phyloP scores from a whole-genome alignment of 2,113 vertebrate genomes.

The Phylloscopus trochilus region DNA sequence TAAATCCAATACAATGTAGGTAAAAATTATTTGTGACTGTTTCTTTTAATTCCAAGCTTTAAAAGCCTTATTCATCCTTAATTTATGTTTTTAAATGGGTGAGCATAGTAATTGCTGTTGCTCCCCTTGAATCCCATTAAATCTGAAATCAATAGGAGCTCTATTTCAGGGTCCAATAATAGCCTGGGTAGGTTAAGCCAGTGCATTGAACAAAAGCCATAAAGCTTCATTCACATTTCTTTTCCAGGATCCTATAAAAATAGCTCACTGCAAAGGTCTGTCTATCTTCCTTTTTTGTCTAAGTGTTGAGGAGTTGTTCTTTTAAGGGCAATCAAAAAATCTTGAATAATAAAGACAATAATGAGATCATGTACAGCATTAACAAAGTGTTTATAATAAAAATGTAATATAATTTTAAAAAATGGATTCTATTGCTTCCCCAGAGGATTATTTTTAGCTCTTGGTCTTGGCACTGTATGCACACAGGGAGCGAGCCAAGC shows the following conservation, averaged over 20 bases:
- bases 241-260: neutral
- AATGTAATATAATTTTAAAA: neutral
- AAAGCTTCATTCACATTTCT: slow-evolving; percentile 23
- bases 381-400: neutral
- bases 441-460: neutral
- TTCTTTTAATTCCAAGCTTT: slow-evolving; percentile 34
- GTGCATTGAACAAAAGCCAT: slow-evolving; percentile 12
- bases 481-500: neutral
- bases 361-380: neutral
- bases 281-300: neutral
- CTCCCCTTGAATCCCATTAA: slow-evolving; percentile 33
- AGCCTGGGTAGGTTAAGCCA: slow-evolving; percentile 11
- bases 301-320: neutral
- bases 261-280: neutral
- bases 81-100: slow-evolving; percentile 55
- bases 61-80: slow-evolving; percentile 44
- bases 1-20: neutral
- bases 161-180: slow-evolving; percentile 24
- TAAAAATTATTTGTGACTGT: neutral
- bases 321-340: neutral
- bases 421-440: neutral
- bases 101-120: slow-evolving; percentile 38
- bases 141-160: slow-evolving; percentile 45
- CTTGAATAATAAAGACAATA: neutral
- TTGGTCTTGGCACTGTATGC: neutral